These are phyloP conservation scores for Drosophila tripunctata DNA, from an alignment of 2,888 invertebrate species.

Conservation along the genomic window DNA sequence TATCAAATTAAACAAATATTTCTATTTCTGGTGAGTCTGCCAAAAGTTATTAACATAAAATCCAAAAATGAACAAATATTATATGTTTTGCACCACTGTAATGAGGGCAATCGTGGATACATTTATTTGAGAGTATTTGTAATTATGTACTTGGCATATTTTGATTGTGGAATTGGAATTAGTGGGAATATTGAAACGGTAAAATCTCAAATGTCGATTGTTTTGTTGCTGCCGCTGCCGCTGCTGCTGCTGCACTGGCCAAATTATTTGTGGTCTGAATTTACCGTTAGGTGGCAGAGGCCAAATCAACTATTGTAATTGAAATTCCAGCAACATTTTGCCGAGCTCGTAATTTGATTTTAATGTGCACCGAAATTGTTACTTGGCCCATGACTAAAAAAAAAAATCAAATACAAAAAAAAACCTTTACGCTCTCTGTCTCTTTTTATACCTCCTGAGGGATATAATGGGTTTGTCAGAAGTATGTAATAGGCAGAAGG, in stretches of 20 bases:
- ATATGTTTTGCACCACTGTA: neutral
- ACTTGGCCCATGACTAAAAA: constrained; percentile 8
- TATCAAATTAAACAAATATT: no score
- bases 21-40: neutral
- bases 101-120: neutral
- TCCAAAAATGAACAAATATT: neutral
- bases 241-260: neutral
- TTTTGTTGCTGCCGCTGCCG: constrained; percentile 10
- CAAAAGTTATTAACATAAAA: neutral
- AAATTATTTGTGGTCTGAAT: constrained; percentile 40
- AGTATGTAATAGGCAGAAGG: no score
- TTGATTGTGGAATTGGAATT: constrained; percentile 4
- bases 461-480: no score
- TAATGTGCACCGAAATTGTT: constrained; percentile 47
- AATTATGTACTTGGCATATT: constrained; percentile 12
- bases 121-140: constrained; percentile 4
- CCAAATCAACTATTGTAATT: constrained; percentile 61
- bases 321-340: constrained; percentile 65
- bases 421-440: no score
- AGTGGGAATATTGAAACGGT: constrained; percentile 28
- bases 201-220: constrained; percentile 21
- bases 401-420: neutral
- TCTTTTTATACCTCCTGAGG: no score
- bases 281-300: constrained; percentile 17
- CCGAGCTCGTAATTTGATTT: constrained; percentile 61